These are phyloP conservation scores for Toxostoma redivivum DNA, from an alignment of 2,113 vertebrate genomes.

Conservation along the genomic window DNA sequence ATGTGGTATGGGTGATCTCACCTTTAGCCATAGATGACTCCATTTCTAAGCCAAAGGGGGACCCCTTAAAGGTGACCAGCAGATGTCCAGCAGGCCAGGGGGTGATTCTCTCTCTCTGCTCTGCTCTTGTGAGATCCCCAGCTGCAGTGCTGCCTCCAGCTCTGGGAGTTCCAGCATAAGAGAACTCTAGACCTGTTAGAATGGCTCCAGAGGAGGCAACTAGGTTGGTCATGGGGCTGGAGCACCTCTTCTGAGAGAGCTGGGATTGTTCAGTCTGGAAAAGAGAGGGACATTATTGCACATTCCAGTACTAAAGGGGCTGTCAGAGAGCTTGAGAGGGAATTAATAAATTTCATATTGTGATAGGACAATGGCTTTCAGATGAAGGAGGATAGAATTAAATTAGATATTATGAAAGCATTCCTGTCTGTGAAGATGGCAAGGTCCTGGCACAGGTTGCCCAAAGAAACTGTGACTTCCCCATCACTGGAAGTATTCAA, in stretches of 20 bases:
- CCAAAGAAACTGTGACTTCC: neutral
- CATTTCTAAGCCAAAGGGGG: accelerated
- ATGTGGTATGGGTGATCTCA: accelerated
- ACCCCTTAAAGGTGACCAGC: neutral
- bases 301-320: neutral
- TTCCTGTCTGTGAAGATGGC: neutral
- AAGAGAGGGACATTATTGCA: neutral
- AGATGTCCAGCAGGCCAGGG: neutral
- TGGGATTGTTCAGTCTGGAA: neutral
- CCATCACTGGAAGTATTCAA: neutral
- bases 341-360: neutral
- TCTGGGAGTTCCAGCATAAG: neutral
- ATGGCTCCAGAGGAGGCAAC: neutral
- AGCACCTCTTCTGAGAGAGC: neutral
- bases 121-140: neutral
- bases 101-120: neutral
- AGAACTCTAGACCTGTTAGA: neutral
- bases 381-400: neutral
- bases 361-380: neutral
- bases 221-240: neutral
- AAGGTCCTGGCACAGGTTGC: neutral
- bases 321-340: neutral
- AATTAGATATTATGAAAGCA: neutral
- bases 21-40: accelerated
- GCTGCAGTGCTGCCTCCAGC: neutral